Percentiles rank a stretch among this genome's conserved stretches.
Conservation (phyloP, 1,140 invertebrate species). For the Cyrtorhinus lividipennis region DNA sequence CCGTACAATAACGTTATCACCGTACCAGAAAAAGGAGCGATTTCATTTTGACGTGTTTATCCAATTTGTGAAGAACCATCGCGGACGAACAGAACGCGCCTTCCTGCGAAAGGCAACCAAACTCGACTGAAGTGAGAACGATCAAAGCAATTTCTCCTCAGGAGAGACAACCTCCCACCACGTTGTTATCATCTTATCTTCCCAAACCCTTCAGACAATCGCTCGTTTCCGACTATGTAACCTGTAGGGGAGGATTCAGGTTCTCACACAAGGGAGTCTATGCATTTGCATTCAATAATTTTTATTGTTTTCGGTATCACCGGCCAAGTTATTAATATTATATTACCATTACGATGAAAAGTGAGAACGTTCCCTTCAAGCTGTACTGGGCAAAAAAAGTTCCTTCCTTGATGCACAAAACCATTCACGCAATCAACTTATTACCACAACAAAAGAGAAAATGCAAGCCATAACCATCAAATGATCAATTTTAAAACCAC, state of each 20-base stretch:
- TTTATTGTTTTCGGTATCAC: neutral
- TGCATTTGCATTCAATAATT: neutral
- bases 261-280: neutral
- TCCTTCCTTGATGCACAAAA: neutral
- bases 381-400: neutral
- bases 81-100: neutral
- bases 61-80: constrained; percentile 17
- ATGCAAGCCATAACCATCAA: neutral
- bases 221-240: neutral
- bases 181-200: constrained; percentile 7
- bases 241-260: too few relatives aligned
- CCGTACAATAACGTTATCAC: too few relatives aligned
- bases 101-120: constrained; percentile 7
- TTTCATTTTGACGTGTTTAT: constrained; percentile 18
- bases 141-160: constrained; percentile 1
- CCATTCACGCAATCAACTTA: neutral
- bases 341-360: neutral
- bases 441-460: neutral
- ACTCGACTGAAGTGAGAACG: neutral
- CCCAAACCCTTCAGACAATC: constrained; percentile 12
- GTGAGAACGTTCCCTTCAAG: neutral
- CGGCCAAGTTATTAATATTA: neutral
- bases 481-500: neutral
- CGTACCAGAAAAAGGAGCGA: constrained; percentile 17
- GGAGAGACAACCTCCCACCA: neutral